Base-by-base conservation (phyloP, 2,888 invertebrate genomes). In the Meliscaeva auricollis region DNA sequence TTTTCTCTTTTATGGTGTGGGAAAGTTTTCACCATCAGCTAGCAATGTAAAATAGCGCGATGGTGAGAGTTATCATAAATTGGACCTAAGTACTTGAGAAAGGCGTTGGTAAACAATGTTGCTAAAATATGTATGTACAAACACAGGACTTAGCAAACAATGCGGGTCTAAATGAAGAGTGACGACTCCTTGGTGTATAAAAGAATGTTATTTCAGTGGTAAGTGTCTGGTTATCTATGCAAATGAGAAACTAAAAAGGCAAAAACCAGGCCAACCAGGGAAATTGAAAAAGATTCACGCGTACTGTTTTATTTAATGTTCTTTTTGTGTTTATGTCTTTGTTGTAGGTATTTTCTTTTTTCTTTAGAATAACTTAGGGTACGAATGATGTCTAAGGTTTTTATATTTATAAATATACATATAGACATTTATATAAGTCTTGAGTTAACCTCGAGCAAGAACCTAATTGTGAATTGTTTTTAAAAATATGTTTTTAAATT, bases 191-290 rank as follows among this genome's bases (percentile, higher is more conserved):
- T 26, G 52, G 68, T 26, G 58, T 41, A 73, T 52, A 66, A 32
- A 26, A 38, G 48, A 70, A 76, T 70, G 81, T 73, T 77, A 46
- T 72, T 68, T 20, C 44, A 66, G 52, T 32, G 60, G 58, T 68
- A 72, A 60, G 72, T 72, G 64, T 46, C 54, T 82, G 82, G 46
- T 82, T 82, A 82, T 82, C 82, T 82, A 82, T 82, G 77, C 73
- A 82, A 82, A 82, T 82, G 73, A 60, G 77, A 77, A 60, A 66
- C 15, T 38, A 22, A n/a, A 48, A 38, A 41, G 56, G 15, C 20
- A 56, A 41, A 58, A 26, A 26, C 26, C 3, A 62, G 46, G 64
- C 17, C 41, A 26, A 46, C 3, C 9, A 50, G 20, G 17, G 66
- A 66, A 66, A 64, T 72, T 58, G 68, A 38, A 26, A 44, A 62